Evolutionary conservation across 2,888 invertebrate genomes (phyloP), one percentile per base, ranked within the genome.

Genomic region (Drosophila fulvimacula): DNA sequence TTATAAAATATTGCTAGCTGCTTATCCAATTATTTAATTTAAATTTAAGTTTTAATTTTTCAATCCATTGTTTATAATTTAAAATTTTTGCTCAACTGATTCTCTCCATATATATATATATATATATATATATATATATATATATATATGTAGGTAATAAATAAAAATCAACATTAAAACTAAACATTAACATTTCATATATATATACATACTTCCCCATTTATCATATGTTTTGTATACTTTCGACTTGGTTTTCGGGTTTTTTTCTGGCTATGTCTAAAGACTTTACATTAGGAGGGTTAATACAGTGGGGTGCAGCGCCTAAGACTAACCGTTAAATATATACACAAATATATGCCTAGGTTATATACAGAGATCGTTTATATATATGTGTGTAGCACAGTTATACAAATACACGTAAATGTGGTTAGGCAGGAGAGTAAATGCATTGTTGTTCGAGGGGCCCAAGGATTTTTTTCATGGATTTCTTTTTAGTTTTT

Each of bases 291-390:
- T 27, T n/a, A n/a, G n/a, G 27, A 46, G 27, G 38, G 51, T 68
- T 55, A 68, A 56, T 73, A 48, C 55, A 52, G 27, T 11, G 44
- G 69, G 79, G 61, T 61, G 61, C 66, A 52, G 44, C 57, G 67
- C 60, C 61, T 63, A 76, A 49, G 38, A 57, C 55, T 60, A 76
- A 52, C 48, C 61, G 39, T 42, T 60, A 15, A 27, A 64, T 51
- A 51, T 75, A 76, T 73, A 42, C 55, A 73, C 73, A 57, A 21
- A 77, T 52, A 44, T 70, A 76, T 48, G 59, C 66, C 66, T 48
- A 53, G 51, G 68, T 76, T 79, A 72, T 79, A 66, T 76, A 82
- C 72, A 79, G 63, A 82, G 46, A 53, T 44, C 48, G 39, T 19
- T 41, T 36, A 57, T 27, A 39, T 21, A 27, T 52, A 52, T 34